A percentile compares a stretch with the other conserved stretches of the same genome.
phyloP scores from a whole-genome alignment of 2,113 vertebrate species.

The Microcebus jonahi region DNA sequence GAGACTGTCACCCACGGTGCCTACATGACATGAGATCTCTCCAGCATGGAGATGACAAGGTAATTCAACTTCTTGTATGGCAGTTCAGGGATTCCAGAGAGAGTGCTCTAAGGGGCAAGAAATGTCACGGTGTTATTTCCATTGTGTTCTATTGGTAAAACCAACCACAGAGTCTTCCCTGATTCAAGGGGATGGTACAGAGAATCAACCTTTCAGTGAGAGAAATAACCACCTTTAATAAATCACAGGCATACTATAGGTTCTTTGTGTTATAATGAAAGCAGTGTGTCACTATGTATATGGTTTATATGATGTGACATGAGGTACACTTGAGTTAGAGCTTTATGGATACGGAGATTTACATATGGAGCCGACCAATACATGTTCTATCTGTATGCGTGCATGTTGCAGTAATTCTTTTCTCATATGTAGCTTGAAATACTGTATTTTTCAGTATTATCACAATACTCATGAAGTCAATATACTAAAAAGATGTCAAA shows the following conservation, averaged over 20 bases:
- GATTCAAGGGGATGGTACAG: not conserved
- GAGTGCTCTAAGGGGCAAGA: not conserved
- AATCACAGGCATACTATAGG: not conserved
- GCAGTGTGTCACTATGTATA: not conserved
- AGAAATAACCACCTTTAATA: not conserved
- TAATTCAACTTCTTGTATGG: not conserved
- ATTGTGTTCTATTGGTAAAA: not conserved
- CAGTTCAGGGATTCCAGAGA: not conserved
- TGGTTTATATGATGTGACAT: not conserved
- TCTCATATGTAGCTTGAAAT: not conserved
- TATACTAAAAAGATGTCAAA: not conserved
- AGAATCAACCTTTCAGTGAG: not conserved
- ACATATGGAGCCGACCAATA: not conserved
- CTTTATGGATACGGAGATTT: not conserved
- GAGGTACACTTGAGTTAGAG: not conserved
- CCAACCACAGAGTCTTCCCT: not conserved
- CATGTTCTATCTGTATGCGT: not conserved
- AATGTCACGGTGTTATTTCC: not conserved
- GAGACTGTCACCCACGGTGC: not conserved
- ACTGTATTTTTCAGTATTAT: not conserved
- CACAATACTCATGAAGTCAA: not conserved
- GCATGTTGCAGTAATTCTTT: not conserved
- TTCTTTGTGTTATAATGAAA: not conserved
- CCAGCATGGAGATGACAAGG: not conserved
- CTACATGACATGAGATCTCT: not conserved